Base-by-base conservation (phyloP, 2,888 invertebrate genomes). In the Aspidapion aeneum region DNA sequence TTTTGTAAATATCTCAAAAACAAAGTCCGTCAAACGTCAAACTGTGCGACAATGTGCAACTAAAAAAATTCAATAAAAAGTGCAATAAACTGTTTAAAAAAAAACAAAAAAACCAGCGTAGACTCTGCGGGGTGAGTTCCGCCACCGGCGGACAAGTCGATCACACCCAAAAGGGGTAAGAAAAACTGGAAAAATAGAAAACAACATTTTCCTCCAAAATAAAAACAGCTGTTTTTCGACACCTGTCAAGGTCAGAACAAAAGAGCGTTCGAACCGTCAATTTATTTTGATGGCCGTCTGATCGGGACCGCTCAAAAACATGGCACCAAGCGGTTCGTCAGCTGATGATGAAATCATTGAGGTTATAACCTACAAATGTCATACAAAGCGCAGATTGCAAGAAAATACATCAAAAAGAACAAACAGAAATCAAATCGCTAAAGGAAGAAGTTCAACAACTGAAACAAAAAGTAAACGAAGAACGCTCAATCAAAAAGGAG, bases 71-170 rank as follows among this genome's bases (percentile, higher is more conserved):
- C n/a, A n/a, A 35, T 7, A 3, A 12, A 35, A 35, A 35, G 35
- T 35, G 35, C 35, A 35, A 35, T 7, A 35, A 35, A 35, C 3
- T 3, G 3, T 3, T 21, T n/a, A 56, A 55, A 57, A 58, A 59
- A 17, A 50, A 63, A 64, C 18, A 22, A 7, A 52, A n/a, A 18
- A 52, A 52, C 3, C 52, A 52, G 21, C 56, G 12, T 35, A 35
- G 12, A 3, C 35, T 12, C 35, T 35, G 12, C 3, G 12, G 35
- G 35, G 35, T 35, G 35, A 35, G 12, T 12, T 3, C 35, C 35
- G 12, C 35, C 35, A 35, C 35, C 35, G 5, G 12, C 35, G 35
- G 35, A 35, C 3, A 35, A 35, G 35, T 35, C 35, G 35, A 35
- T 35, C 35, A 35, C 35, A 12, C 35, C 35, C 35, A 35, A 35